These are phyloP conservation scores for Drosophila sordidula DNA, from an alignment of 2,888 invertebrate species.

Conservation along the genomic window DNA sequence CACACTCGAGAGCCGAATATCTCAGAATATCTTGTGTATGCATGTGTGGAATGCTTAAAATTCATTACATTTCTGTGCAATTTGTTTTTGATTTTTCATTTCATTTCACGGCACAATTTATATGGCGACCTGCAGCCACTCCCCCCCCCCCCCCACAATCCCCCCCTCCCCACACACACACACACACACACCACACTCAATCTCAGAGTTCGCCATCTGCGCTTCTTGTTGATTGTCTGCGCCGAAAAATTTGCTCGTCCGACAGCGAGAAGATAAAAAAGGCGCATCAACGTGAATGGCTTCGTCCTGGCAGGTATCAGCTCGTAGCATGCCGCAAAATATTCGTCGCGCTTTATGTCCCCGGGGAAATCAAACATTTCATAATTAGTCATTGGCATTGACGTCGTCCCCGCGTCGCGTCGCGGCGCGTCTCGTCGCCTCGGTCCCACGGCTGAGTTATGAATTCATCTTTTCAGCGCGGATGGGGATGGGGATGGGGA, in stretches of 20 bases:
- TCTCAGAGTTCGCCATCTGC: conserved; percentile 44
- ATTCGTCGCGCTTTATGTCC: conserved; percentile 71
- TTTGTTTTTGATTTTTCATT: conserved; percentile 79
- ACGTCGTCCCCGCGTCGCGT: conserved; percentile 34
- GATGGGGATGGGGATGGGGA: too few relatives aligned
- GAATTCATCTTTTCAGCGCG: conserved; percentile 52
- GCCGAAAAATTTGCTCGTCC: conserved; percentile 45
- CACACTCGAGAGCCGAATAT: conserved; percentile 37
- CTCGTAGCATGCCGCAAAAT: conserved; percentile 52
- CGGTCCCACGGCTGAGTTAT: conserved; percentile 62
- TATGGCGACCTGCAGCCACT: conserved; percentile 49
- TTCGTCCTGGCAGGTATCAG: conserved; percentile 51
- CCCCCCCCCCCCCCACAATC: not conserved
- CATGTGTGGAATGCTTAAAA: conserved; percentile 72
- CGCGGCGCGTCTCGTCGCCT: conserved; percentile 31
- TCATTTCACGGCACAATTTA: conserved; percentile 69
- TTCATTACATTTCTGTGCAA: conserved; percentile 78
- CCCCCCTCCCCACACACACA: not conserved
- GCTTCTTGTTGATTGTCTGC: conserved; percentile 63
- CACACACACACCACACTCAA: not conserved
- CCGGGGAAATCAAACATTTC: conserved; percentile 84
- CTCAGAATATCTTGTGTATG: conserved; percentile 43
- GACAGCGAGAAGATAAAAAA: conserved; percentile 34
- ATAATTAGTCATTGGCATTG: conserved; percentile 83
- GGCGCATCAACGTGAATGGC: conserved; percentile 49